Evolutionary conservation across 2,888 invertebrate species (phyloP), one percentile per base, ranked within the genome.

Genomic region (Lagria hirta): DNA sequence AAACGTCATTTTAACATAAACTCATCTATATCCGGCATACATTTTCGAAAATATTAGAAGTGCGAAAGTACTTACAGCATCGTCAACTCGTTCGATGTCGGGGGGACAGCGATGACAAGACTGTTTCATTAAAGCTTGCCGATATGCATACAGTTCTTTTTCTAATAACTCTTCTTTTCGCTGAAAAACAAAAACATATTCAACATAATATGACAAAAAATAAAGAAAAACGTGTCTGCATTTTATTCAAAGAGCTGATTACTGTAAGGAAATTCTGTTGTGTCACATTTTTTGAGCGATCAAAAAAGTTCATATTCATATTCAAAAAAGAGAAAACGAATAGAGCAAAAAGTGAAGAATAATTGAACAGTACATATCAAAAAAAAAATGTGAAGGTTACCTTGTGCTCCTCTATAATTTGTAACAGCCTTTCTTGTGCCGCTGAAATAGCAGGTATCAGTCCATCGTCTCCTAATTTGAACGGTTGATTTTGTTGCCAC

Each of bases 371-470:
- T 6, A 29, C 29, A 29, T n/a, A n/a, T n/a, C n/a, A 10, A 15
- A 15, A 7, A 12, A 15, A 4, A 10, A 7, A 14, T 6, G 20
- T 11, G 21, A 23, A 17, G 12, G 47, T 50, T 64, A 88, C 90
- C 80, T 83, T 84, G 66, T 88, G 84, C 54, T 88, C 85, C 43
- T 84, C 77, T 58, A 89, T 84, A 62, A 94, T 86, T 71, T 90
- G 87, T 66, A 85, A 84, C 61, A 94, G 77, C 51, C 92, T 74
- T 51, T 80, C 80, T 70, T 89, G 89, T 52, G 85, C 76, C 48
- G 85, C 83, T 65, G 86, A 86, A 50, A 78, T 75, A 45, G 83
- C 76, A 23, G 83, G 81, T 47, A 85, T 80, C 62, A 90, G 74
- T 26, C 90, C 90, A 70, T 90, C 87, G 24, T 83, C 77, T 50